A percentile compares a stretch with the other conserved stretches of the same genome.
These are phyloP conservation scores for Craterocephalus amniculus DNA, from an alignment of 2,797 vertebrate genomes.

Conservation along the genomic window DNA sequence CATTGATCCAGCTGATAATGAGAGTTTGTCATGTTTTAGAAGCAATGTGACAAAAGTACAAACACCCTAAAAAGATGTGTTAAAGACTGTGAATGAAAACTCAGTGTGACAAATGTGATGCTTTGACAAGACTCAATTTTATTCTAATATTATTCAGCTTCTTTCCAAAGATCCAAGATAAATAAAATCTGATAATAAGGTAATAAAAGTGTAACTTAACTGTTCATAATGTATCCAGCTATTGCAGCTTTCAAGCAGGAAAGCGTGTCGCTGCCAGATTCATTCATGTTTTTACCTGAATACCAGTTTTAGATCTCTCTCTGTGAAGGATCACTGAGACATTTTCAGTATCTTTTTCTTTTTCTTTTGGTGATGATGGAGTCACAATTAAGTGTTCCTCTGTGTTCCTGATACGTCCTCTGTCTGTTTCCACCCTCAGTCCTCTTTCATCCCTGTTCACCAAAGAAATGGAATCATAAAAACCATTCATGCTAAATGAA, in stretches of 20 bases:
- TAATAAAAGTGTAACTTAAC: conserved; percentile 57
- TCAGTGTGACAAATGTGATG: conserved; percentile 30
- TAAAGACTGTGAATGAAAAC: conserved; percentile 26
- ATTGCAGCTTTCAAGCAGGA: conserved; percentile 51
- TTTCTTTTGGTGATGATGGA: conserved; percentile 9
- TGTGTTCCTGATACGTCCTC: conserved; percentile 53
- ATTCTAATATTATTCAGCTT: conserved; percentile 5
- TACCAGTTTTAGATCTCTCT: conserved; percentile 31
- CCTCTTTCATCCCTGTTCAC: conserved; percentile 73
- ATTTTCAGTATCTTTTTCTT: conserved; percentile 34
- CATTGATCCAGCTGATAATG: conserved; percentile 3
- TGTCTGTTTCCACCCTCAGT: conserved; percentile 61
- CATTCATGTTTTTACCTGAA: conserved; percentile 31
- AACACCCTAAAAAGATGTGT: neutral
- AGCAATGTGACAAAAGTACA: conserved; percentile 11
- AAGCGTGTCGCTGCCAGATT: conserved; percentile 25
- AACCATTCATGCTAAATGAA: conserved; percentile 82
- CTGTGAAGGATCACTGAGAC: conserved; percentile 4
- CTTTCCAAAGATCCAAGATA: conserved; percentile 28
- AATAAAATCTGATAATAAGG: conserved; percentile 61
- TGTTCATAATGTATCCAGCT: conserved; percentile 62
- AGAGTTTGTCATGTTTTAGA: conserved; percentile 9
- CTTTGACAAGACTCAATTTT: conserved; percentile 32
- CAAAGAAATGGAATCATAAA: conserved; percentile 85
- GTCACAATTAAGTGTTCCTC: conserved; percentile 42